Percentiles rank a stretch among this genome's conserved stretches.
These are phyloP conservation scores for Neuroterus valhalla DNA, from an alignment of 1,140 invertebrate genomes.

Conservation along the genomic window DNA sequence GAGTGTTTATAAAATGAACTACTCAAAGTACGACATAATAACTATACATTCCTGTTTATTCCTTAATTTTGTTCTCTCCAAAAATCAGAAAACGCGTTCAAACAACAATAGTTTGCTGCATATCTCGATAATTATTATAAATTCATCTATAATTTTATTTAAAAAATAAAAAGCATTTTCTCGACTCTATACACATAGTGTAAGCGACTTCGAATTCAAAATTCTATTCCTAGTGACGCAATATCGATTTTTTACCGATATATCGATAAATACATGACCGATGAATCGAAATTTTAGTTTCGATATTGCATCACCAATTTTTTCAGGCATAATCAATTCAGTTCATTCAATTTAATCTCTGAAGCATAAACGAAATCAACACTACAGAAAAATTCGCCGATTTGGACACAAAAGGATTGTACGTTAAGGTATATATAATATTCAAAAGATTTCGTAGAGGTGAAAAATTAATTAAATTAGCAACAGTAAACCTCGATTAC, in stretches of 20 bases:
- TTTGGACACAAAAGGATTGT: constrained; percentile 60
- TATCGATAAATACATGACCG: too few species aligned
- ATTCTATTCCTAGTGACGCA: too few species aligned
- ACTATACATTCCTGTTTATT: constrained; percentile 13
- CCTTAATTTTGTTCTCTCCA: background rate
- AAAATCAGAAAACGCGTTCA: background rate
- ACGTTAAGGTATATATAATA: constrained; percentile 64
- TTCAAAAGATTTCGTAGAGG: constrained; percentile 60
- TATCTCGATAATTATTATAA: background rate
- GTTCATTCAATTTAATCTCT: too few species aligned
- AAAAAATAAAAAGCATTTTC: background rate
- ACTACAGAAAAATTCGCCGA: background rate
- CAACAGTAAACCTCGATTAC: constrained; percentile 65
- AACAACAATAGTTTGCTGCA: background rate
- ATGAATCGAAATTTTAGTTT: too few species aligned
- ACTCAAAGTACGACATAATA: constrained; percentile 5
- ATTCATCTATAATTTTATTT: background rate
- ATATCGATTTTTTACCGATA: too few species aligned
- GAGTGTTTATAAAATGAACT: constrained; percentile 28
- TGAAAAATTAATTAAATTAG: constrained; percentile 74
- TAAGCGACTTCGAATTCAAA: background rate
- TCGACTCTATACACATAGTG: background rate
- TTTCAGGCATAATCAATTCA: too few species aligned
- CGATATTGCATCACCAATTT: too few species aligned
- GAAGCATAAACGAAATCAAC: too few species aligned